Percentiles rank a stretch among this genome's conserved stretches.
Conservation (phyloP, 1,140 invertebrate species). For the Sminthurides bifidus region DNA sequence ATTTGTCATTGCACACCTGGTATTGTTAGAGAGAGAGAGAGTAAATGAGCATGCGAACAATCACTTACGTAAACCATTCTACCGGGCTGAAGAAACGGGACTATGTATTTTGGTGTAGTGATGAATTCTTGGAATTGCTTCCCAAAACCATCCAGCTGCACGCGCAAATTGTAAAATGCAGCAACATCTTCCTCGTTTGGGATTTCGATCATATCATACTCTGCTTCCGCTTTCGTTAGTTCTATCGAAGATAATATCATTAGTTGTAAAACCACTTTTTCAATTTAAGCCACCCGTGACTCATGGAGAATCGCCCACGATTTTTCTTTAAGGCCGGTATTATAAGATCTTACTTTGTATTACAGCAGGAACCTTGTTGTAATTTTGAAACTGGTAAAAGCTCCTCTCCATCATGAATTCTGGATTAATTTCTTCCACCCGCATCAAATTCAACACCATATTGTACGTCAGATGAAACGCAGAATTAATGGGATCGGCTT, state of each 20-base stretch:
- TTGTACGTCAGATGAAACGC: conserved; percentile 99
- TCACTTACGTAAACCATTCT: conserved; percentile 68
- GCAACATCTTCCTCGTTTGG: conserved; percentile 64
- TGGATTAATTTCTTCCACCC: conserved; percentile 98
- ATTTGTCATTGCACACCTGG: too few species aligned
- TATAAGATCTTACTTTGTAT: conserved; percentile 56
- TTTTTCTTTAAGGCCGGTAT: not conserved
- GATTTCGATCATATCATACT: conserved; percentile 51
- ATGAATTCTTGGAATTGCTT: conserved; percentile 64
- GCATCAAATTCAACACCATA: conserved; percentile 93
- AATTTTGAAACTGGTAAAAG: conserved; percentile 99
- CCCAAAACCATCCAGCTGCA: conserved; percentile 62
- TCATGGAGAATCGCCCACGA: not conserved
- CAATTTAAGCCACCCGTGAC: not conserved
- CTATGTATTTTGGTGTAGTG: conserved; percentile 72
- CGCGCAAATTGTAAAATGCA: conserved; percentile 70
- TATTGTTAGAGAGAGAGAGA: too few species aligned
- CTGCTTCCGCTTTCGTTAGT: conserved; percentile 55
- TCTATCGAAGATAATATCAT: conserved; percentile 43
- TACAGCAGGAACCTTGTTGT: conserved; percentile 79
- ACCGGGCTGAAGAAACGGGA: conserved; percentile 89
- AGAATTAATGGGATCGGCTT: conserved; percentile 91
- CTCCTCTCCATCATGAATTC: conserved; percentile 98
- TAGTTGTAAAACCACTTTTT: not conserved
- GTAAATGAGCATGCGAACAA: conserved; percentile 12